These are phyloP conservation scores for Distichodus sexfasciatus DNA, from an alignment of 2,797 vertebrate species.

Conservation along the genomic window DNA sequence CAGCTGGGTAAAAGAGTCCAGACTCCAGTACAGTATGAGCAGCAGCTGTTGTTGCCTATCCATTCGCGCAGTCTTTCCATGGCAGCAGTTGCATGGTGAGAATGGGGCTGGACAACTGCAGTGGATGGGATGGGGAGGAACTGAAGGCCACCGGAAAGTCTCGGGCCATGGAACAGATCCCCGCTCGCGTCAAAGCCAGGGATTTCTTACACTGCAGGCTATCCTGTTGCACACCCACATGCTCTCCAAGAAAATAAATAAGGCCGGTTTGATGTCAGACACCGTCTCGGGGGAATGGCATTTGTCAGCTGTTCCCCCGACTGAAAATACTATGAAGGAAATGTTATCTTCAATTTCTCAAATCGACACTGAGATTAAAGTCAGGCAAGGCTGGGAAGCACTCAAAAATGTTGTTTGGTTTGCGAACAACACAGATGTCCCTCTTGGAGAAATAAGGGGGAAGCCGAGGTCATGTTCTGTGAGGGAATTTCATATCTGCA, in stretches of 20 bases:
- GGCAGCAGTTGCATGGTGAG: slow-evolving; percentile 62
- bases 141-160: slow-evolving; percentile 60
- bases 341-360: slow-evolving; percentile 15
- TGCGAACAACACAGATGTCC: neutral
- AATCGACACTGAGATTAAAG: slow-evolving; percentile 1
- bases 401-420: neutral
- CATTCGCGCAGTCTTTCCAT: slow-evolving; percentile 64
- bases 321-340: slow-evolving; percentile 19
- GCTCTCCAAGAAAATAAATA: slow-evolving; percentile 61
- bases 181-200: slow-evolving; percentile 66
- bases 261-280: slow-evolving; percentile 57
- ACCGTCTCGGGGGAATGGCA: slow-evolving; percentile 51
- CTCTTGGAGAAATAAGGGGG: neutral
- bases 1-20: slow-evolving; percentile 1
- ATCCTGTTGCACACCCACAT: slow-evolving; percentile 59
- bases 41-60: slow-evolving; percentile 69
- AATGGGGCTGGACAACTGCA: slow-evolving; percentile 65
- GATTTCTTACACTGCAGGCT: slow-evolving; percentile 61
- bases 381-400: slow-evolving; percentile 4
- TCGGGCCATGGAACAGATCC: slow-evolving; percentile 67
- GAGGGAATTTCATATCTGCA: no score
- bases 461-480: no score
- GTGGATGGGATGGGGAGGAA: slow-evolving; percentile 37
- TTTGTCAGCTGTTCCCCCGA: slow-evolving; percentile 36
- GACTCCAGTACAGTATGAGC: slow-evolving; percentile 3